Conservation (phyloP, 1,140 invertebrate species). For the Paralvinella palmiformis region DNA sequence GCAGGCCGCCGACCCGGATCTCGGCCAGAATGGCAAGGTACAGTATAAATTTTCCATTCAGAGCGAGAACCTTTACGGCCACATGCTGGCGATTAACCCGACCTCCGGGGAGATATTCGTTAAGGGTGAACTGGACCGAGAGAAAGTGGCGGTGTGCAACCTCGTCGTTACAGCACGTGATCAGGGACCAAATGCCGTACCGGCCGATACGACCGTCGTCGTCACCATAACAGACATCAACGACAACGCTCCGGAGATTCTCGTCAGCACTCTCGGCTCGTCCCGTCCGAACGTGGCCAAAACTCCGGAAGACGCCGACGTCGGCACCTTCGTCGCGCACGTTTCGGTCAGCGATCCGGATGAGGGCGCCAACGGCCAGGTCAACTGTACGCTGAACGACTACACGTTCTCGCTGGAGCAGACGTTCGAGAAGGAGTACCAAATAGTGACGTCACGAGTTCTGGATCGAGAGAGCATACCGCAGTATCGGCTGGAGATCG, state of each 20-base stretch:
- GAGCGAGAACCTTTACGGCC: conserved; percentile 5
- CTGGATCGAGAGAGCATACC: conserved; percentile 15
- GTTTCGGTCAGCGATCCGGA: conserved; percentile 38
- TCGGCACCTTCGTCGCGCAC: conserved; percentile 3
- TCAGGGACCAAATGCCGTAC: background rate
- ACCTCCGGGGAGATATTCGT: background rate
- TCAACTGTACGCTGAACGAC: conserved; percentile 15
- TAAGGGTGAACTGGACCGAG: conserved; percentile 61
- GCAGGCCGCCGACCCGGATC: conserved; percentile 1
- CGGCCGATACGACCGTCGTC: background rate
- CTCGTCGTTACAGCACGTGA: conserved; percentile 53
- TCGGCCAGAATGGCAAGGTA: background rate
- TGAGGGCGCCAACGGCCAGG: conserved; percentile 13
- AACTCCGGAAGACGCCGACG: background rate
- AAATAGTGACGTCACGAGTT: conserved; percentile 42
- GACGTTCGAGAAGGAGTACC: conserved; percentile 10
- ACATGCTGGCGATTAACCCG: conserved; percentile 4
- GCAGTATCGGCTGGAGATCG: conserved; percentile 5
- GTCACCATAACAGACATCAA: conserved; percentile 55
- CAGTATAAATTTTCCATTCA: conserved; percentile 7
- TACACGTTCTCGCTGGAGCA: background rate
- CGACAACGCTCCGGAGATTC: conserved; percentile 68
- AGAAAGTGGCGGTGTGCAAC: conserved; percentile 82
- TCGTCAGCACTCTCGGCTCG: background rate
- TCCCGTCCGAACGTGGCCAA: background rate